Percentiles rank a stretch among this genome's conserved stretches.
Conservation (phyloP, 2,888 invertebrate species). For the Charanyca ferruginea region DNA sequence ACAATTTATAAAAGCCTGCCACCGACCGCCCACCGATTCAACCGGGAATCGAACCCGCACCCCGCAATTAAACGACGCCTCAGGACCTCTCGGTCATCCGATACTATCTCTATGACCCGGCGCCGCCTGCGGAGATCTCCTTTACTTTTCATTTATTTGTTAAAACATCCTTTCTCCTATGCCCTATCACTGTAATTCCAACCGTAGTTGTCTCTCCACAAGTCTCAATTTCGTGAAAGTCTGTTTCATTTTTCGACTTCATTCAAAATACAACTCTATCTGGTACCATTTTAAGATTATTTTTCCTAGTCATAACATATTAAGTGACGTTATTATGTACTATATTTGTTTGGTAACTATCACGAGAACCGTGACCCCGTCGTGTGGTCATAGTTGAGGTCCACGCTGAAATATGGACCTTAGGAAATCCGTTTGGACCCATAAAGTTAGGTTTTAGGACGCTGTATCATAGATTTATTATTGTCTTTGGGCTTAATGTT, state of each 20-base stretch:
- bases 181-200: slow-evolving; percentile 8
- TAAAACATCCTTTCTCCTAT: slow-evolving; percentile 54
- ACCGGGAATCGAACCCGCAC: slow-evolving; percentile 79
- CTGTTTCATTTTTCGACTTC: fast-evolving
- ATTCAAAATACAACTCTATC: slow-evolving; percentile 15
- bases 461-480: slow-evolving; percentile 44
- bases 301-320: neutral
- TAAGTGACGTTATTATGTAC: slow-evolving; percentile 49
- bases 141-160: slow-evolving; percentile 59
- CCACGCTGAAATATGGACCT: slow-evolving; percentile 73
- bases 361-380: slow-evolving; percentile 76
- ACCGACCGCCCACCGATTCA: slow-evolving; percentile 83
- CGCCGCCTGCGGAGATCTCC: slow-evolving; percentile 79
- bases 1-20: slow-evolving; percentile 82
- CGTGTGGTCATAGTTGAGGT: slow-evolving; percentile 77
- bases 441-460: slow-evolving; percentile 47
- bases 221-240: slow-evolving; percentile 25
- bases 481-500: slow-evolving; percentile 1
- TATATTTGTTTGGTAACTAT: slow-evolving; percentile 73
- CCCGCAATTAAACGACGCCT: slow-evolving; percentile 86
- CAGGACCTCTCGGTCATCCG: slow-evolving; percentile 82
- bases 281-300: fast-evolving
- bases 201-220: neutral
- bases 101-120: slow-evolving; percentile 82
- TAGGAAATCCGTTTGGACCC: slow-evolving; percentile 65